These are phyloP conservation scores for Caenorhabditis sp. DNA, from an alignment of 2,888 invertebrate species.

Conservation along the genomic window DNA sequence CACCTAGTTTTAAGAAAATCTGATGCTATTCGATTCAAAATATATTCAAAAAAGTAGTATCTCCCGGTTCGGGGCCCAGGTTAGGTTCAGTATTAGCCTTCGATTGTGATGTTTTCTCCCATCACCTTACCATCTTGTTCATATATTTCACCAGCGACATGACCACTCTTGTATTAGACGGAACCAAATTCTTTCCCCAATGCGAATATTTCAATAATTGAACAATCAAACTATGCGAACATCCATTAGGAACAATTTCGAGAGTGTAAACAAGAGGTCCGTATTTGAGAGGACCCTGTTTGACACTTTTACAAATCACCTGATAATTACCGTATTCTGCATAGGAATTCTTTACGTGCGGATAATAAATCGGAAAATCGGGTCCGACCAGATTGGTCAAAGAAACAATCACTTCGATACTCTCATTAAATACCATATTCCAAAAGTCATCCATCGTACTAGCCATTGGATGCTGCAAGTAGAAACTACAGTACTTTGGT, in stretches of 20 bases:
- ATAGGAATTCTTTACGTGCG: not conserved
- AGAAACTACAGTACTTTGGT: not conserved
- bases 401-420: not conserved
- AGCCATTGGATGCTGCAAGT: conserved; percentile 3
- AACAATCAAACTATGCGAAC: not conserved
- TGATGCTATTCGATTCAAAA: no score
- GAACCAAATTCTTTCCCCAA: not conserved
- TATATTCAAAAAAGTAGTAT: no score
- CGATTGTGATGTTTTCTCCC: no score
- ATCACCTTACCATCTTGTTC: not conserved
- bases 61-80: no score
- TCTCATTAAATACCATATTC: conserved; percentile 3
- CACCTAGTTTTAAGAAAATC: no score
- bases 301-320: not conserved
- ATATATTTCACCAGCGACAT: not conserved
- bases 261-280: not conserved
- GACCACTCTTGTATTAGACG: not conserved
- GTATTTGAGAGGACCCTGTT: not conserved
- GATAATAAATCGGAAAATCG: not conserved
- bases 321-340: not conserved
- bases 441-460: conserved; percentile 2
- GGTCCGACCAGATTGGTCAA: not conserved
- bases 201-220: not conserved
- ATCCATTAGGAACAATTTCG: not conserved
- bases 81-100: no score